phyloP scores from a whole-genome alignment of 2,797 vertebrate species.

The Lemur catta region DNA sequence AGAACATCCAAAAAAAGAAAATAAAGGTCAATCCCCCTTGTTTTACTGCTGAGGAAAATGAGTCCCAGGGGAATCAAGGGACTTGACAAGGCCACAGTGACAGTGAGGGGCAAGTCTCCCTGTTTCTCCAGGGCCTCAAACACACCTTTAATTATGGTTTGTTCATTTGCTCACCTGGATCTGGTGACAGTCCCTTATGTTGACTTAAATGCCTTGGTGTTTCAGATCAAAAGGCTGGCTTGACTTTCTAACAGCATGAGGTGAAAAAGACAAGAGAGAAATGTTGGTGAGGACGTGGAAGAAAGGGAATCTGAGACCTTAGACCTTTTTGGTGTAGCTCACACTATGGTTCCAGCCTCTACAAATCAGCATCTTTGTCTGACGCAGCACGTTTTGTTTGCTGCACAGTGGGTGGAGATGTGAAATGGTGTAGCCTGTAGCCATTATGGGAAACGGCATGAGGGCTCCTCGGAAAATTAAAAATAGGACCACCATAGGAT shows the following conservation, averaged over 20 bases:
- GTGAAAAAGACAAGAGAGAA: neutral
- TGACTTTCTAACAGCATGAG: neutral
- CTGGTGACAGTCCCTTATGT: neutral
- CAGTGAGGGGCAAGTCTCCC: neutral
- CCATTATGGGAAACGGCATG: neutral
- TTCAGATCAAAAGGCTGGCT: constrained; percentile 26
- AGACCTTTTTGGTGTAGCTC: too few species aligned
- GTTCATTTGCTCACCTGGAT: neutral
- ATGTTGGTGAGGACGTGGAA: neutral
- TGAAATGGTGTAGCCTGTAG: neutral
- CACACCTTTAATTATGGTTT: neutral
- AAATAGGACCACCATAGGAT: neutral
- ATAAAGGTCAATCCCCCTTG: neutral
- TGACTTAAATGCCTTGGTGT: neutral
- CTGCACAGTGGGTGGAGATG: too few species aligned
- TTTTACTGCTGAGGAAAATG: neutral
- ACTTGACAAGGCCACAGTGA: neutral
- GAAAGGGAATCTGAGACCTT: neutral
- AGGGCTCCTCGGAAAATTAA: neutral
- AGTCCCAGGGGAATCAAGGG: neutral
- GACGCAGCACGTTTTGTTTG: too few species aligned
- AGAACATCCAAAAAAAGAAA: neutral
- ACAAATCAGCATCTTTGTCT: too few species aligned
- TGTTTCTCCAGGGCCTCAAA: neutral
- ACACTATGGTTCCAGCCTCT: too few species aligned